Percentiles rank a stretch among this genome's conserved stretches.
Evolutionary conservation across 2,888 invertebrate genomes (phyloP).

Genomic region (Dicranocentrus wangi): DNA sequence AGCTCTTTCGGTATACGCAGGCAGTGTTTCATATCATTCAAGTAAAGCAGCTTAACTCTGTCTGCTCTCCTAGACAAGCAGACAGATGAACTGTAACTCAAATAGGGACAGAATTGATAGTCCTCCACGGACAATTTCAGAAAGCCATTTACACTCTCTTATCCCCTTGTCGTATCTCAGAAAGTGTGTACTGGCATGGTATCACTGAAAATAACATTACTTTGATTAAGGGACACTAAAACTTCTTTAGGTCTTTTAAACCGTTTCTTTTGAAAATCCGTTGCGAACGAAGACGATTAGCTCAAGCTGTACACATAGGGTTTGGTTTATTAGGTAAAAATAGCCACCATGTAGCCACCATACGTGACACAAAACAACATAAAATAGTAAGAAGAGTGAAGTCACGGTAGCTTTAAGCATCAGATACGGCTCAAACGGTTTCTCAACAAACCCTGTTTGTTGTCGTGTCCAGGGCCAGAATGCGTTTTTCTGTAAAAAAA

Average conservation of each 20-base stretch:
- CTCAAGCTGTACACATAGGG: too few species aligned
- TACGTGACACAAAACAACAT: too few species aligned
- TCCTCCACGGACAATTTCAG: background rate
- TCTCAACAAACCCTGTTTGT: too few species aligned
- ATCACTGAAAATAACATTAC: conserved; percentile 8
- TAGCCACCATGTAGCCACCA: too few species aligned
- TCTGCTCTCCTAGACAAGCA: conserved; percentile 9
- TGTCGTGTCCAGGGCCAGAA: too few species aligned
- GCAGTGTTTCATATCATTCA: background rate
- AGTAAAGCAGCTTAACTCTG: conserved; percentile 18
- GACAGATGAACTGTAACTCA: conserved; percentile 7
- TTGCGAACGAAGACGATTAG: background rate
- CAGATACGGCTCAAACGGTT: too few species aligned
- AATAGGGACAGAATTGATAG: background rate
- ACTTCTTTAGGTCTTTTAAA: background rate
- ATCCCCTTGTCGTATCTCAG: background rate
- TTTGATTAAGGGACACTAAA: conserved; percentile 18
- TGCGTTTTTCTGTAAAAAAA: too few species aligned
- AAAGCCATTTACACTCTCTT: conserved; percentile 1
- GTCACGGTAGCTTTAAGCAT: too few species aligned
- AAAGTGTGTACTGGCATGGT: background rate
- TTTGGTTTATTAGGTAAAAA: too few species aligned
- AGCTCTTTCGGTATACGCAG: too few species aligned
- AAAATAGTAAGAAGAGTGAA: too few species aligned
- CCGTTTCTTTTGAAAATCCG: background rate